Base-by-base conservation (phyloP, 2,797 vertebrate species). In the Falco cherrug region DNA sequence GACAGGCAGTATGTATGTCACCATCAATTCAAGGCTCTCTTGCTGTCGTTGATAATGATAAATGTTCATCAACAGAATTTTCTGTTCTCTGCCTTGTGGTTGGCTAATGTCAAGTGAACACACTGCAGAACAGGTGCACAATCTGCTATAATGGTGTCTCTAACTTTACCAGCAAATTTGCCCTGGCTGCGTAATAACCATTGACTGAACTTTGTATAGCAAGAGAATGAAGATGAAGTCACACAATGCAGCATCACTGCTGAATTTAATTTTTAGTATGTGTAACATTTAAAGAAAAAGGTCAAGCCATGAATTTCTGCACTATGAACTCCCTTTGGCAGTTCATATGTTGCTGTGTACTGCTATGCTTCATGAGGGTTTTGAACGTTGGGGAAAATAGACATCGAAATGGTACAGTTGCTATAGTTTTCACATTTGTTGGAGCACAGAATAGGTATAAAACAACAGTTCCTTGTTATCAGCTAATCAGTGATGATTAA, bases 21-120 rank as follows among this genome's bases (percentile, higher is more conserved):
- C 98, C 98, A 53, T 97, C 98, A 43, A 97, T 98, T 56, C 98
- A 98, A 54, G 98, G 98, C 61, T 98, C 98, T 12, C 98, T 98
- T 92, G 98, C 97, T 22, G 97, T 98, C 6, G 91, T 61, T 96
- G 96, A 98, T 59, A 97, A n/a, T 29, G 82, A 98, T 97, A 97
- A 98, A 98, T 35, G 53, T 65, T 83, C 9, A 5, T 35, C 45
- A 59, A 35, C 0, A 9, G 61, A 89, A 70, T 89, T 80, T 0
- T 0, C 28, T 76, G 28, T 20, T 88, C n/a, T 69, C 59, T 65
- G 12, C 65, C 51, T 54, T 4, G 0, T 24, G 31, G 37, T 43
- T 90, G 51, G 26, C 7, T 47, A n/a, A 63, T 41, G 21, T 26
- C 57, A 86, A 51, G 33, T 20, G 76, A 80, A 48, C 15, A 4